Evolutionary conservation across 92 coral and sea anemone genomes (phyloP).

Genomic region (Pocillopora meandrina): DNA sequence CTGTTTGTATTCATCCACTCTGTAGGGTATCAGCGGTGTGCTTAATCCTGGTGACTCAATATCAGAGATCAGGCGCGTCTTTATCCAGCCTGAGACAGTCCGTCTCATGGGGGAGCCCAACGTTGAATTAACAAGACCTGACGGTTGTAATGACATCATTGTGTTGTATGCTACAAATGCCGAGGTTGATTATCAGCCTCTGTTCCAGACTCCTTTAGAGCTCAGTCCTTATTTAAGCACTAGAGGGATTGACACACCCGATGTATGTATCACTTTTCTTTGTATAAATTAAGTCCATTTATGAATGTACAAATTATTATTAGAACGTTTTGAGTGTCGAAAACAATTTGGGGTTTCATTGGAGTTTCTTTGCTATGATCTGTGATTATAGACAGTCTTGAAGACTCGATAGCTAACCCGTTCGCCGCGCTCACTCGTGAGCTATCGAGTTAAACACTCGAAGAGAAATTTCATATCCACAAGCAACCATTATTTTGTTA

Average conservation of each 20-base stretch:
- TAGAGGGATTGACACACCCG: constrained; percentile 2
- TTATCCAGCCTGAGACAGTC: constrained; percentile 34
- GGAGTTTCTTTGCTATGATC: no score
- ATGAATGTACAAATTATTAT: no score
- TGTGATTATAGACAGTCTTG: no score
- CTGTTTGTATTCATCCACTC: not conserved
- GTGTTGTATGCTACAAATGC: constrained; percentile 48
- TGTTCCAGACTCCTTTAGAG: constrained; percentile 51
- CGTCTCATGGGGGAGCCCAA: constrained; percentile 57
- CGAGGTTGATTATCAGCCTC: constrained; percentile 39
- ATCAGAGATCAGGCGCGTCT: constrained; percentile 27
- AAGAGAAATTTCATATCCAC: no score
- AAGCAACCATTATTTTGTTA: no score
- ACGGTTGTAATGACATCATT: constrained; percentile 30
- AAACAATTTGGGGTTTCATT: no score
- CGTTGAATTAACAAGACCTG: constrained; percentile 27
- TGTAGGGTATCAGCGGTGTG: constrained; percentile 48
- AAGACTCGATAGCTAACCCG: no score
- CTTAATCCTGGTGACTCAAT: constrained; percentile 17
- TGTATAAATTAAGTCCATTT: no score
- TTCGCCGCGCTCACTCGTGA: no score
- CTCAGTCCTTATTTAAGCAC: constrained; percentile 30
- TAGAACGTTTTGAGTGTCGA: no score
- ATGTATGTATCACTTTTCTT: constrained; percentile 11
- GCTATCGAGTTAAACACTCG: no score